These are phyloP conservation scores for Apomyelois bistriatella DNA, from an alignment of 2,888 invertebrate species.

Conservation along the genomic window DNA sequence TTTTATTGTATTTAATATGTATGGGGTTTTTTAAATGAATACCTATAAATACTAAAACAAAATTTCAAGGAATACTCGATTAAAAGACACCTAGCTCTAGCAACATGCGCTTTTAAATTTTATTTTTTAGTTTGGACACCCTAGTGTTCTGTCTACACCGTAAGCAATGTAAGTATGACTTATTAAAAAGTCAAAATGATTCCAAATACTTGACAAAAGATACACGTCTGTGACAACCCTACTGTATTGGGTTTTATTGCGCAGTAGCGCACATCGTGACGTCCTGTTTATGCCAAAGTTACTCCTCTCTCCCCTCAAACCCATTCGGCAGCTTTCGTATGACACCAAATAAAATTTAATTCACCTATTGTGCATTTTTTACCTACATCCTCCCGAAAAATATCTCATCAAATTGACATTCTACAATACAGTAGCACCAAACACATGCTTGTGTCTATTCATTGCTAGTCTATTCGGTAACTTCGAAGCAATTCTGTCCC, in stretches of 20 bases:
- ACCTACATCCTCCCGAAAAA: conserved; percentile 15
- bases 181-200: too few relatives aligned
- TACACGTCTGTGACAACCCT: conserved; percentile 11
- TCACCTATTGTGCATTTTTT: conserved; percentile 57
- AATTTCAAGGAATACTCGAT: too few relatives aligned
- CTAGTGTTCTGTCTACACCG: too few relatives aligned
- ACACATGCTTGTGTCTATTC: conserved; percentile 68
- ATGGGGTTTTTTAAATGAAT: not conserved
- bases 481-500: conserved; percentile 66
- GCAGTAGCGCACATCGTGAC: conserved; percentile 50
- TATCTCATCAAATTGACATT: conserved; percentile 27
- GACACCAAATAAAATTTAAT: conserved; percentile 70
- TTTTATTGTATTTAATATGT: too few relatives aligned
- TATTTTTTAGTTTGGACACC: too few relatives aligned
- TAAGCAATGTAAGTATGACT: too few relatives aligned
- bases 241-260: conserved; percentile 37
- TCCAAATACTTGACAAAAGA: too few relatives aligned
- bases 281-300: conserved; percentile 59
- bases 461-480: conserved; percentile 70
- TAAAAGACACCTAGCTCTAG: too few relatives aligned
- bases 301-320: conserved; percentile 33
- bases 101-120: not conserved
- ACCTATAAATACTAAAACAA: too few relatives aligned
- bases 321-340: conserved; percentile 55
- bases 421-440: conserved; percentile 30